Evolutionary conservation across 2,113 vertebrate species (phyloP), one percentile per base, ranked within the genome.

Genomic region (Terrapene triunguis): DNA sequence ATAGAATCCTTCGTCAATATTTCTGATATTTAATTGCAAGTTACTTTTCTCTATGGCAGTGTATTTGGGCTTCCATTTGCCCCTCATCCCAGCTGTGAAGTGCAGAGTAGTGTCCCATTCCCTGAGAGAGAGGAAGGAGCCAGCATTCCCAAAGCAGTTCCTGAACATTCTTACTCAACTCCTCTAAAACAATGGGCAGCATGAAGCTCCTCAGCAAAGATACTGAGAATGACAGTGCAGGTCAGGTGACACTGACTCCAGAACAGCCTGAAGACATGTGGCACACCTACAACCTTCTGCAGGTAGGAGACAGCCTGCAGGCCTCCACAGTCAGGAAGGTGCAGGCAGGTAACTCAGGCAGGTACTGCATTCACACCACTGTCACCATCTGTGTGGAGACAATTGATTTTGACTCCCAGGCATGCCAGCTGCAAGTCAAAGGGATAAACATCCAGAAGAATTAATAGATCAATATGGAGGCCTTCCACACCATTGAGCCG

Each of bases 261-360:
- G 99, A 99, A 89, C 99, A 99, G 93, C 98, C 99, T 0, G 99
- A 99, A 97, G 99, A 99, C 95, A 99, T 99, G 99, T 99, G 99
- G 99, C 99, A 99, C 98, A 99, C 99, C 35, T 99, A 99, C 98
- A 99, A 99, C 82, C 97, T 99, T 17, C 97, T 99, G 89, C 99
- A 99, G 95, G 98, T 99, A 83, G 98, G 99, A 24, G 99, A 99
- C 98, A 99, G 99, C 83, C 93, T 99, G 89, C 98, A 98, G 93
- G 99, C 99, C n/a, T 99, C 99, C 87, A 99, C 99, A 35, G 98
- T 99, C 97, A 99, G 99, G 95, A 99, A 99, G 96, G 99, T 99
- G 65, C 98, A 99, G 98, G 99, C 99, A 1, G 99, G 99, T 85
- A 99, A 99, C 19, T 98, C 99, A 90, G 99, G 99, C 32, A 99